phyloP scores from a whole-genome alignment of 2,113 vertebrate genomes.

The Archilochus colubris region DNA sequence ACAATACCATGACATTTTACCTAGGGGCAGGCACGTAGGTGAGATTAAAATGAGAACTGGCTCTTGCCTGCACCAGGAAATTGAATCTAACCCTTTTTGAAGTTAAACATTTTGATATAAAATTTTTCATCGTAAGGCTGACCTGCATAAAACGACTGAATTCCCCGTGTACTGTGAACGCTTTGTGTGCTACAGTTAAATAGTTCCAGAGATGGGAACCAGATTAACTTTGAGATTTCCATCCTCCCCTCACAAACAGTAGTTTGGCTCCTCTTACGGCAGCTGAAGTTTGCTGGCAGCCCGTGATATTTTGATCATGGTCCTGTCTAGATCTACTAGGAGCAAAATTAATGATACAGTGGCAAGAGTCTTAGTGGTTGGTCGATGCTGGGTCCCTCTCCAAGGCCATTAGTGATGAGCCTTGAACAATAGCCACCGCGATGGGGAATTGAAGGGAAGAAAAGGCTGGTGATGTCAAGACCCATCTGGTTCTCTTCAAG shows the following conservation, averaged over 20 bases:
- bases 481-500: constrained; percentile 50
- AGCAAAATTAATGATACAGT: constrained; percentile 42
- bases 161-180: not conserved
- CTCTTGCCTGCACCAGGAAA: constrained; percentile 29
- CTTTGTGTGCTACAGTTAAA: constrained; percentile 50
- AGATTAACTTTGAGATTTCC: constrained; percentile 52
- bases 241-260: constrained; percentile 11
- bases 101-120: constrained; percentile 62
- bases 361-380: not conserved
- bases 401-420: constrained; percentile 24
- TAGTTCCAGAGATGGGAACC: constrained; percentile 36
- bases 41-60: constrained; percentile 58
- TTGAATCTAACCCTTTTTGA: constrained; percentile 58
- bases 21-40: constrained; percentile 20
- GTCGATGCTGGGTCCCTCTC: not conserved
- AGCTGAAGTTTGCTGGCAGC: constrained; percentile 27
- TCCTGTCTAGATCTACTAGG: not conserved
- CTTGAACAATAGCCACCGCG: not conserved
- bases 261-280: not conserved
- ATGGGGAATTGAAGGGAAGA: not conserved
- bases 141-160: constrained; percentile 38
- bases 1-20: constrained; percentile 63
- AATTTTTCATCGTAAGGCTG: constrained; percentile 43
- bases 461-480: constrained; percentile 52
- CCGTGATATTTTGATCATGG: constrained; percentile 30